Percentiles rank a stretch among this genome's conserved stretches.
These are phyloP conservation scores for Carlito syrichta DNA, from an alignment of 2,113 vertebrate species.

Conservation along the genomic window DNA sequence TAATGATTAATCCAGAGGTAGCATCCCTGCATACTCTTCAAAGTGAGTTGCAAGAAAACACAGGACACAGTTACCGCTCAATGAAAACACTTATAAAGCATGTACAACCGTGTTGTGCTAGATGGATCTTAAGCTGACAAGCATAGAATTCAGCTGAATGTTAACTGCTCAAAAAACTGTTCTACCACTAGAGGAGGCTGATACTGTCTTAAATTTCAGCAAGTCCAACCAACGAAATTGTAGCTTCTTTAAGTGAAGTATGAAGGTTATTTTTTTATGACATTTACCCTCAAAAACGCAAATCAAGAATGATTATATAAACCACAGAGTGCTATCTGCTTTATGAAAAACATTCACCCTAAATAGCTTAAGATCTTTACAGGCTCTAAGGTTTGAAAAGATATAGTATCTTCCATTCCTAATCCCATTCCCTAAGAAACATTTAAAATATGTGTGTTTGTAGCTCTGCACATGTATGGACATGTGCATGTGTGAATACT, in stretches of 20 bases:
- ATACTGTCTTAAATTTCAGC: neutral
- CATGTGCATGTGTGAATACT: neutral
- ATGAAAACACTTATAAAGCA: conserved; percentile 1
- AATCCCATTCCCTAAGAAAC: neutral
- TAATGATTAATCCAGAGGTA: neutral
- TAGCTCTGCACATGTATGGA: neutral
- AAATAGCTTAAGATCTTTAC: neutral
- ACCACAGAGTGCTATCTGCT: neutral
- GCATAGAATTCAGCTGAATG: neutral
- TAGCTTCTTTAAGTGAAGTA: neutral
- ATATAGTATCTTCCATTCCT: neutral
- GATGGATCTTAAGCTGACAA: neutral
- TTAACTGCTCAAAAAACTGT: neutral
- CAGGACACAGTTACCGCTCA: neutral
- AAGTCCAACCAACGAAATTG: neutral
- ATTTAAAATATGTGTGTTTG: neutral
- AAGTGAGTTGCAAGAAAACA: neutral
- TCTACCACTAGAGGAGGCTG: neutral
- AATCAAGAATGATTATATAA: conserved; percentile 1
- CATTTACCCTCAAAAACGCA: neutral
- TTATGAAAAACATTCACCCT: neutral
- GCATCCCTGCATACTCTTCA: neutral
- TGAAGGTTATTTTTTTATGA: neutral
- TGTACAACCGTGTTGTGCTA: neutral
- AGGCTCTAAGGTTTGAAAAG: neutral